Percentiles rank a stretch among this genome's conserved stretches.
Conservation (phyloP, 37 sponge, comb jelly and placozoan genomes). For the Crambe crambe region DNA sequence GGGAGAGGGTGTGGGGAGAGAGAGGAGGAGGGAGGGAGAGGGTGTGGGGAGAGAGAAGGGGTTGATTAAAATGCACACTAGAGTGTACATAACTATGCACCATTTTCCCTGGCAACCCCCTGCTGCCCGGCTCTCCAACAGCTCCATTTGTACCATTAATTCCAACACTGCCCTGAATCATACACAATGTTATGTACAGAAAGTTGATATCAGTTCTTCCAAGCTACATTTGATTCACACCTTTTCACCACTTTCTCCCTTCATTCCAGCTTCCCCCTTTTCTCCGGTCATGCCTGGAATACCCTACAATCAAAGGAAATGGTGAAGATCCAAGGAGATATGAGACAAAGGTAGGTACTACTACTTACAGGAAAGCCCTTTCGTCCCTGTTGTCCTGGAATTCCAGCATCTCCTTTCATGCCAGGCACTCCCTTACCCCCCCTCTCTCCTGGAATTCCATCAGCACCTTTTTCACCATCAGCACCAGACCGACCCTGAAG, state of each 20-base stretch:
- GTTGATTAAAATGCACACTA: no score
- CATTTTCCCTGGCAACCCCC: background rate
- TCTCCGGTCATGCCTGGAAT: no score
- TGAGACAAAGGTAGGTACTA: no score
- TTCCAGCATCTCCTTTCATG: background rate
- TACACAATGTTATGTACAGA: no score
- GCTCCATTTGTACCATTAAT: background rate
- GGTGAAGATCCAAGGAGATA: no score
- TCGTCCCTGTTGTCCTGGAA: background rate
- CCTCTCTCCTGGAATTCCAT: background rate
- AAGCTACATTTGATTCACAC: no score
- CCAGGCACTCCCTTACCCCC: background rate
- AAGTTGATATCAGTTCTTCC: no score
- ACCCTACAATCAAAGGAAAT: no score
- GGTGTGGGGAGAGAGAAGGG: background rate
- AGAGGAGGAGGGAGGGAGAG: constrained; percentile 1
- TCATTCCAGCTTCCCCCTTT: no score
- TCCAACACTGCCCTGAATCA: background rate
- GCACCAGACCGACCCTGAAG: background rate
- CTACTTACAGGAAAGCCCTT: background rate
- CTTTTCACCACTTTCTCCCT: no score
- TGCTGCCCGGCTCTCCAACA: background rate
- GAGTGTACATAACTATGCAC: background rate
- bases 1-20: background rate
- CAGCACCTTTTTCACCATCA: background rate